These are phyloP conservation scores for Labrus mixtus DNA, from an alignment of 2,113 vertebrate species.

Conservation along the genomic window DNA sequence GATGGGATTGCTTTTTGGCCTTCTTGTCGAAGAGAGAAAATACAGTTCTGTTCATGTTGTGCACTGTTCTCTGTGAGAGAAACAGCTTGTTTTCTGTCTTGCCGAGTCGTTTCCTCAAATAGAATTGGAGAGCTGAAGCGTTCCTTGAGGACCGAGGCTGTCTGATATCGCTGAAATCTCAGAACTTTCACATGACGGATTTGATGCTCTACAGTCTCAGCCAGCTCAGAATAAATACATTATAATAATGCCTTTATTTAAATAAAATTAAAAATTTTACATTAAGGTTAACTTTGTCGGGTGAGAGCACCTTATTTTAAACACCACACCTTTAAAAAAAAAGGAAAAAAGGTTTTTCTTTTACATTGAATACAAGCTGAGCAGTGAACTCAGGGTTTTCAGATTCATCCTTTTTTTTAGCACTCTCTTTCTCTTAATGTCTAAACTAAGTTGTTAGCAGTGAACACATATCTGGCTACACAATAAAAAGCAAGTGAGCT, in stretches of 20 bases:
- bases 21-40: constrained; percentile 21
- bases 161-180: constrained; percentile 45
- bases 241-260: constrained; percentile 1
- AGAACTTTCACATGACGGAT: constrained; percentile 20
- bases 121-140: constrained; percentile 42
- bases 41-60: constrained; percentile 13
- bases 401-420: neutral
- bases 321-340: neutral
- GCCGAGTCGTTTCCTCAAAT: constrained; percentile 38
- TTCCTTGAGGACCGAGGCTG: constrained; percentile 44
- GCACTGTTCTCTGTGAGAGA: constrained; percentile 17
- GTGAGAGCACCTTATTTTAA: neutral
- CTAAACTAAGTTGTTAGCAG: constrained; percentile 31
- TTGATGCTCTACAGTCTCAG: constrained; percentile 12
- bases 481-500: constrained; percentile 41
- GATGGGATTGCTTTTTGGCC: constrained; percentile 17
- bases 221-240: constrained; percentile 33
- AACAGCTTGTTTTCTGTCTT: constrained; percentile 33
- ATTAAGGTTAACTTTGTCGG: neutral
- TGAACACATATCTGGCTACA: constrained; percentile 15
- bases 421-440: constrained; percentile 20
- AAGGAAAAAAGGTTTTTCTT: neutral
- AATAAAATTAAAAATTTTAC: neutral
- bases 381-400: neutral
- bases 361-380: neutral